Percentiles rank a stretch among this genome's conserved stretches.
These are phyloP conservation scores for Julus scandinavius DNA, from an alignment of 2,888 invertebrate genomes.

Conservation along the genomic window DNA sequence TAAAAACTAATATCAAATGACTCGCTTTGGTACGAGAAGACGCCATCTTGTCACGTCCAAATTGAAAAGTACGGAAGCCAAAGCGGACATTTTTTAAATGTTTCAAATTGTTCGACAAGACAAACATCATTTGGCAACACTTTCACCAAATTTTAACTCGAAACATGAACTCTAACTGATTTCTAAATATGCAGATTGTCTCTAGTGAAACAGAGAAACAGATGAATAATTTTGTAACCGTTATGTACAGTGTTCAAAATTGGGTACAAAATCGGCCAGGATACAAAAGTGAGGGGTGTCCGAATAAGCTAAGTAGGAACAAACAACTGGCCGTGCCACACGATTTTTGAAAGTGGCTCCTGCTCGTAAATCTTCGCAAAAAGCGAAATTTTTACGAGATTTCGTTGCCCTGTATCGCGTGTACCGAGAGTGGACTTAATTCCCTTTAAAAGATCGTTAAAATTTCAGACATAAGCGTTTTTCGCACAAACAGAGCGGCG, in stretches of 20 bases:
- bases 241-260: too few relatives aligned
- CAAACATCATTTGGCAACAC: too few relatives aligned
- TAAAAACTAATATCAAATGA: not conserved
- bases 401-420: not conserved
- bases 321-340: not conserved
- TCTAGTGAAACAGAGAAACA: too few relatives aligned
- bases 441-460: slow-evolving; percentile 20
- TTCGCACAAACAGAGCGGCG: not conserved
- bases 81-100: too few relatives aligned
- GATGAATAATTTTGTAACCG: too few relatives aligned
- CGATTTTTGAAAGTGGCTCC: not conserved
- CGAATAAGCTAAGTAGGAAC: not conserved
- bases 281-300: not conserved
- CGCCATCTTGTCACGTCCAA: not conserved
- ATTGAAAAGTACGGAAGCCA: too few relatives aligned
- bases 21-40: not conserved
- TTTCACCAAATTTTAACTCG: too few relatives aligned
- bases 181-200: too few relatives aligned
- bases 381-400: slow-evolving; percentile 27
- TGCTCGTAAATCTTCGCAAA: slow-evolving; percentile 9
- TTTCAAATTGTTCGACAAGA: too few relatives aligned
- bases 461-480: slow-evolving; percentile 14
- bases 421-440: not conserved
- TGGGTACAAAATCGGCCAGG: too few relatives aligned
- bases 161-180: too few relatives aligned